These are phyloP conservation scores for Enoplosus armatus DNA, from an alignment of 2,797 vertebrate genomes.

Conservation along the genomic window DNA sequence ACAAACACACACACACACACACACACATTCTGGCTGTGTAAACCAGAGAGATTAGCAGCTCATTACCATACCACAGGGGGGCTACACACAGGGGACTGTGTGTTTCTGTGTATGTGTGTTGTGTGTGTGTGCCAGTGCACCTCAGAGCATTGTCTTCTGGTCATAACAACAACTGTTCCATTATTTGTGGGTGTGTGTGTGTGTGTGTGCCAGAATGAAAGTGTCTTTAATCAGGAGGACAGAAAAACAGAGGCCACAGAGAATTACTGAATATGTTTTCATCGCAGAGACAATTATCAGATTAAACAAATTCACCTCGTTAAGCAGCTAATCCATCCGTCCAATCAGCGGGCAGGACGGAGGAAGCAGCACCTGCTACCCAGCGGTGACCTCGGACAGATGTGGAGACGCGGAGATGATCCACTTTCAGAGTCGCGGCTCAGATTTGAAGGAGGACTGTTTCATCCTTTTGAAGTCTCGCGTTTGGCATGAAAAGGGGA, in stretches of 20 bases:
- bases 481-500: conserved; percentile 63
- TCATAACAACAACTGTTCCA: conserved; percentile 82
- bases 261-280: conserved; percentile 80
- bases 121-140: conserved; percentile 60
- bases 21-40: conserved; percentile 77
- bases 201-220: conserved; percentile 66
- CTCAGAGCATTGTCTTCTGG: conserved; percentile 80
- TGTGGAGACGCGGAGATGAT: conserved; percentile 72
- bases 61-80: conserved; percentile 83
- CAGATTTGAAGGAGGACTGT: conserved; percentile 64
- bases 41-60: conserved; percentile 85
- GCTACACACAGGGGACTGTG: conserved; percentile 74
- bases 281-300: conserved; percentile 75
- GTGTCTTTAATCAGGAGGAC: conserved; percentile 78
- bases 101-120: conserved; percentile 50
- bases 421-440: conserved; percentile 56
- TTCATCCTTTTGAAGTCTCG: conserved; percentile 68
- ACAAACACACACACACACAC: conserved; percentile 49
- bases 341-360: conserved; percentile 71
- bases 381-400: conserved; percentile 71
- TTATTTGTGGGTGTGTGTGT: conserved; percentile 62
- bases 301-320: conserved; percentile 79
- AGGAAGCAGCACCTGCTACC: conserved; percentile 70
- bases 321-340: conserved; percentile 77
- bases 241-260: conserved; percentile 64